A percentile compares a stretch with the other conserved stretches of the same genome.
Evolutionary conservation across 2,888 invertebrate genomes (phyloP).

Genomic region (Priocnemis perturbator): DNA sequence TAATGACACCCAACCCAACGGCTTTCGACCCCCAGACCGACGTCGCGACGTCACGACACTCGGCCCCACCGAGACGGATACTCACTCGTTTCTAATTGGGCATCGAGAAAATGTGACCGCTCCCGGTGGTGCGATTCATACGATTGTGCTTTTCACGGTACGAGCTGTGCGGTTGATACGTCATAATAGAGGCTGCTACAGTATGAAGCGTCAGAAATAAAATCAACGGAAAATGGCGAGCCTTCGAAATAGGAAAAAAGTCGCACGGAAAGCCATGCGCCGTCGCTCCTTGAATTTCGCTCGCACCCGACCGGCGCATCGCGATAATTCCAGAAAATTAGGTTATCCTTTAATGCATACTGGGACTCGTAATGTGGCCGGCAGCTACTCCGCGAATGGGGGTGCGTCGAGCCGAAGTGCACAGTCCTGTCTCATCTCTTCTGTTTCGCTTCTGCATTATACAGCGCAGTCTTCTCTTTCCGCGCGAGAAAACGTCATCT

Average conservation of each 20-base stretch:
- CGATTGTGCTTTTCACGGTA: too few species aligned
- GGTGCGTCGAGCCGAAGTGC: constrained; percentile 34
- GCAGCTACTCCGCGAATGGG: constrained; percentile 7
- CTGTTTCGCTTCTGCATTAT: constrained; percentile 25
- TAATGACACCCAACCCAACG: constrained; percentile 54
- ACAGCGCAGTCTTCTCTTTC: constrained; percentile 28
- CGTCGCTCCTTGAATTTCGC: not conserved
- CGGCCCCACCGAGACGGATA: constrained; percentile 31
- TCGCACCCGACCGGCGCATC: constrained; percentile 34
- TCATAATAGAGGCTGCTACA: too few species aligned
- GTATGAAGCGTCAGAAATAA: too few species aligned
- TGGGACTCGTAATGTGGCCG: constrained; percentile 42
- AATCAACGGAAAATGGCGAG: too few species aligned
- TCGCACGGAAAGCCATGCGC: too few species aligned
- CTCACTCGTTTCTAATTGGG: constrained; percentile 47
- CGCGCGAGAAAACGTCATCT: not conserved
- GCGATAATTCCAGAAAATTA: constrained; percentile 62
- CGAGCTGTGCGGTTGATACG: too few species aligned
- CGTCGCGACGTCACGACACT: constrained; percentile 36
- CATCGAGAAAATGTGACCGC: constrained; percentile 22
- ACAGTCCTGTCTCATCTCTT: constrained; percentile 42
- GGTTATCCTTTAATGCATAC: constrained; percentile 57
- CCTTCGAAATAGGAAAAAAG: too few species aligned
- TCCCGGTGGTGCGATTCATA: too few species aligned
- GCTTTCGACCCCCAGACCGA: constrained; percentile 20